These are phyloP conservation scores for Mimachlamys varia DNA, from an alignment of 2,888 invertebrate species.

Conservation along the genomic window DNA sequence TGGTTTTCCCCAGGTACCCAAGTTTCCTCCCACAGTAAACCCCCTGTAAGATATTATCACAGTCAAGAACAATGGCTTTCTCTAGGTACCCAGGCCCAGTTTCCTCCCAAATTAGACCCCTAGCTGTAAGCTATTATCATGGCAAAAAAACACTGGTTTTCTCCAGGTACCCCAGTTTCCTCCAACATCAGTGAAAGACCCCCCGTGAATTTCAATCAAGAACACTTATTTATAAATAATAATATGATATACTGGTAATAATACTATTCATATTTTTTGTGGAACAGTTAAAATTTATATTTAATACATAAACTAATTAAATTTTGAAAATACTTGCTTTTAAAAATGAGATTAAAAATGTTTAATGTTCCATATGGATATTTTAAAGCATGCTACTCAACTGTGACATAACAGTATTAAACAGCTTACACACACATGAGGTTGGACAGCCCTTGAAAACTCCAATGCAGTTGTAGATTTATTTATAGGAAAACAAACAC, in stretches of 20 bases:
- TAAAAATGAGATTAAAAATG: not conserved
- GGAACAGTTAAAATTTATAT: not conserved
- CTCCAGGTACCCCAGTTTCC: too few species aligned
- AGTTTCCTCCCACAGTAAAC: too few species aligned
- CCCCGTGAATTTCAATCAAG: too few species aligned
- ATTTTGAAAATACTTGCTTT: not conserved
- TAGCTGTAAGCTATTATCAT: too few species aligned
- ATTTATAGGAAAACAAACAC: not conserved
- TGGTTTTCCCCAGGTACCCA: not conserved
- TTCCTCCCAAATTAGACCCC: too few species aligned
- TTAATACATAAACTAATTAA: not conserved
- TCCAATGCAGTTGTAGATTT: not conserved
- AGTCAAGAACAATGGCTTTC: too few species aligned
- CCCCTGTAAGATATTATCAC: too few species aligned
- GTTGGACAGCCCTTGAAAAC: not conserved
- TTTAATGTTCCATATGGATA: not conserved
- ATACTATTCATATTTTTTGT: not conserved
- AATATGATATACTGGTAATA: not conserved
- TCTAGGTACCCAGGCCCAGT: too few species aligned
- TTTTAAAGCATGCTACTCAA: not conserved
- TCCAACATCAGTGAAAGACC: too few species aligned
- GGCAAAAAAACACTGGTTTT: too few species aligned
- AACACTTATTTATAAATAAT: too few species aligned
- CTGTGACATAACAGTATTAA: not conserved
- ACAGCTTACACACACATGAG: not conserved